phyloP scores from a whole-genome alignment of 64 coral and sea anemone genomes.

The Montipora foliosa region DNA sequence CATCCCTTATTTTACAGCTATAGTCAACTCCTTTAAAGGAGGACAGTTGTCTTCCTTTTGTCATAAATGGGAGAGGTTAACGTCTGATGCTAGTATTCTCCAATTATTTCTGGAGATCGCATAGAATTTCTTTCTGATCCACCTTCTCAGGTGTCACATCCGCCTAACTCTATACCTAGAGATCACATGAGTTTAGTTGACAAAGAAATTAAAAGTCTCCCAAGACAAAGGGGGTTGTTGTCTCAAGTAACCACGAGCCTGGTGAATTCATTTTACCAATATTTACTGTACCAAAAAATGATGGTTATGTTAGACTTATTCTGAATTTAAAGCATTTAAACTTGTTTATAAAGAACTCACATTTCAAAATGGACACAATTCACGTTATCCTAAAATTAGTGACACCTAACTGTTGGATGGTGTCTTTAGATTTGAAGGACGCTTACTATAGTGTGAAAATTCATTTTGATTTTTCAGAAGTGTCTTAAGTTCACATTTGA shows the following conservation, averaged over 20 bases:
- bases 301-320: slow-evolving; percentile 43
- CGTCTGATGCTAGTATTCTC: slow-evolving; percentile 12
- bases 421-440: slow-evolving; percentile 31
- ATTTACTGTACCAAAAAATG: slow-evolving; percentile 41
- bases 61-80: slow-evolving; percentile 7
- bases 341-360: not conserved
- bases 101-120: slow-evolving; percentile 35
- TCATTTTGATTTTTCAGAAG: slow-evolving; percentile 36
- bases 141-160: not conserved
- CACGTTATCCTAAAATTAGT: slow-evolving; percentile 10
- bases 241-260: slow-evolving; percentile 27
- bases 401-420: slow-evolving; percentile 55
- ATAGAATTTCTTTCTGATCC: slow-evolving; percentile 27
- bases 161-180: slow-evolving; percentile 28
- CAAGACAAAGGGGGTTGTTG: not conserved
- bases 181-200: slow-evolving; percentile 6
- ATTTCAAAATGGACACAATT: slow-evolving; percentile 57
- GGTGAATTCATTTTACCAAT: slow-evolving; percentile 62
- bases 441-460: slow-evolving; percentile 39
- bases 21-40: slow-evolving; percentile 28
- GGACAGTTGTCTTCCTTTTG: slow-evolving; percentile 18
- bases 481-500: slow-evolving; percentile 12
- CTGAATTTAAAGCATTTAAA: slow-evolving; percentile 42
- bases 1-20: slow-evolving; percentile 8
- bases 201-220: slow-evolving; percentile 19